Evolutionary conservation across 1,140 invertebrate species (phyloP).

Genomic region (Mylabris phalerata): DNA sequence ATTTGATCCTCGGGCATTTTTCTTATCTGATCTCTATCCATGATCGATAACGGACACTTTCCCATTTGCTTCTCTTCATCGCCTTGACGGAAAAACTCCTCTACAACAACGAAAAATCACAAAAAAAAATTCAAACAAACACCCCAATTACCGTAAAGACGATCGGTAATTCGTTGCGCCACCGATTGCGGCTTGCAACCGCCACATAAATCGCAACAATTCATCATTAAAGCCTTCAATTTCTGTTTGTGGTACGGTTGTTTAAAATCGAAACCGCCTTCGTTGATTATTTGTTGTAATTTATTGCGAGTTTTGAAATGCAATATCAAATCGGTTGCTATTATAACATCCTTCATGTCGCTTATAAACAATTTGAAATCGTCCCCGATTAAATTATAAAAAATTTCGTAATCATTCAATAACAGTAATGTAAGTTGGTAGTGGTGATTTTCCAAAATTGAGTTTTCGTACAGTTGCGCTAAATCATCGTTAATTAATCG

Average conservation of each 20-base stretch:
- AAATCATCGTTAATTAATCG: slow-evolving; percentile 45
- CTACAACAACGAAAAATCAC: slow-evolving; percentile 8
- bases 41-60: slow-evolving; percentile 49
- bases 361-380: slow-evolving; percentile 4
- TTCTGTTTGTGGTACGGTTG: slow-evolving; percentile 40
- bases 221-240: slow-evolving; percentile 52
- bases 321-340: slow-evolving; percentile 49
- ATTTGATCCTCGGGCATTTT: slow-evolving; percentile 49
- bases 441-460: slow-evolving; percentile 52
- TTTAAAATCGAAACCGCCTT: slow-evolving; percentile 43
- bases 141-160: slow-evolving; percentile 44
- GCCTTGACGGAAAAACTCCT: slow-evolving; percentile 43
- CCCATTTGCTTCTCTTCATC: slow-evolving; percentile 49
- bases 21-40: slow-evolving; percentile 48
- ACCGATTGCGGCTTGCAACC: slow-evolving; percentile 49
- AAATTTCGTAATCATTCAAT: slow-evolving; percentile 38
- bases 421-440: slow-evolving; percentile 47
- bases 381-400: slow-evolving; percentile 10
- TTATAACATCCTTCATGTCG: slow-evolving; percentile 46
- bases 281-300: slow-evolving; percentile 41
- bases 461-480: slow-evolving; percentile 46
- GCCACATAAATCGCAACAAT: slow-evolving; percentile 49
- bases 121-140: not conserved
- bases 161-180: slow-evolving; percentile 45
- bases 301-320: slow-evolving; percentile 48